Conservation (phyloP, 2,113 vertebrate species). For the Rallus limicola region DNA sequence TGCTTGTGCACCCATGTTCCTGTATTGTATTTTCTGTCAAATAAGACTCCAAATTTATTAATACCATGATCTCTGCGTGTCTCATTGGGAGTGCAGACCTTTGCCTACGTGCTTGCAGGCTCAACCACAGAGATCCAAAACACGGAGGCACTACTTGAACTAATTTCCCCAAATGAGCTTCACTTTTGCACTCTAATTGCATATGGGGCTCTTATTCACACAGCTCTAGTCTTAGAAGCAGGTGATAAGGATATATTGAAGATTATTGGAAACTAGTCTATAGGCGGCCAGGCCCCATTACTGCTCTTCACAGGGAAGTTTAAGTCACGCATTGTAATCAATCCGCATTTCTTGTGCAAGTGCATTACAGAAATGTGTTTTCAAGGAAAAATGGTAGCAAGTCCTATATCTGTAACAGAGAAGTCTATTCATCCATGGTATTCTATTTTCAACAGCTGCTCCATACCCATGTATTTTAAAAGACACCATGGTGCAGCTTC, state of each 20-base stretch:
- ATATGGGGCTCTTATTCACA: neutral
- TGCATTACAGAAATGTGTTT: neutral
- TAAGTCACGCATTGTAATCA: neutral
- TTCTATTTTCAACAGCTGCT: constrained; percentile 52
- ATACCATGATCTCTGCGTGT: accelerated
- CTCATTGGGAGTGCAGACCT: neutral
- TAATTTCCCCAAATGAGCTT: neutral
- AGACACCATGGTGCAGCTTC: neutral
- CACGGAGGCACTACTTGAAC: neutral
- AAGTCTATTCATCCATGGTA: neutral
- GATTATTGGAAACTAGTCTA: neutral
- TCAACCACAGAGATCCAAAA: neutral
- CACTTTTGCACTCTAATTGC: neutral
- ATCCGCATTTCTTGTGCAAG: neutral
- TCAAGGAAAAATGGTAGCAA: neutral
- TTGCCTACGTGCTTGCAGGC: neutral
- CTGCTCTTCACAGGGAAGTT: neutral
- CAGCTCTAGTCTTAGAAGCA: neutral
- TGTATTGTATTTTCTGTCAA: neutral
- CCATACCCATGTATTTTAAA: constrained; percentile 11
- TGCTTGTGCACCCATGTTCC: neutral
- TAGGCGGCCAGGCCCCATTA: neutral
- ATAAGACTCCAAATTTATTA: neutral
- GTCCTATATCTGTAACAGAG: neutral
- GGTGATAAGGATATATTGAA: neutral